Evolutionary conservation across 2,113 vertebrate genomes (phyloP).

Genomic region (Bubo scandiacus): DNA sequence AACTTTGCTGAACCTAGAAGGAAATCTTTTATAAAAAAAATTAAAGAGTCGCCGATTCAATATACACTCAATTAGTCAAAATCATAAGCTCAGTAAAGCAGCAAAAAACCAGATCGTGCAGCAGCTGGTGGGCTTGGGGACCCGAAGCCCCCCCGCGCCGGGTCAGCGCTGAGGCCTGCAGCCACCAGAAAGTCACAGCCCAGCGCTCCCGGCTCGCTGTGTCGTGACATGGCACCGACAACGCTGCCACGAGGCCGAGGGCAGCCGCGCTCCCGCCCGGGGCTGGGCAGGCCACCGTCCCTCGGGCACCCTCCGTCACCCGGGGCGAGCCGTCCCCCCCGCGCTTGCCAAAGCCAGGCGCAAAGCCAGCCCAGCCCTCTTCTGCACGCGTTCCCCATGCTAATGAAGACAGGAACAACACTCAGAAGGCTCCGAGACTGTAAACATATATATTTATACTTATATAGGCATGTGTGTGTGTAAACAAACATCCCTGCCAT

Average conservation of each 20-base stretch:
- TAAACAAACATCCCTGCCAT: conserved; percentile 43
- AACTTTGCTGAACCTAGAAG: conserved; percentile 46
- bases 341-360: rapidly evolving
- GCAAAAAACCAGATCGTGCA: not conserved
- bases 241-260: not conserved
- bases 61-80: conserved; percentile 49
- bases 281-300: not conserved
- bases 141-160: rapidly evolving
- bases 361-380: not conserved
- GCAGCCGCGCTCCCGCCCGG: rapidly evolving
- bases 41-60: conserved; percentile 12
- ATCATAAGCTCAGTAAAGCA: not conserved
- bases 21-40: conserved; percentile 64
- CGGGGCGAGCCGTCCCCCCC: not conserved
- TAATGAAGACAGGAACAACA: not conserved
- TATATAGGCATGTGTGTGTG: not conserved
- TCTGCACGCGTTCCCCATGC: not conserved
- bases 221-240: rapidly evolving
- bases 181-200: not conserved
- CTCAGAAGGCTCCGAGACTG: not conserved
- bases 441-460: conserved; percentile 36
- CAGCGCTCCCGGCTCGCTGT: rapidly evolving
- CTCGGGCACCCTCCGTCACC: not conserved
- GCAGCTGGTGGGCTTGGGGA: rapidly evolving
- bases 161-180: rapidly evolving